Percentiles rank a stretch among this genome's conserved stretches.
phyloP scores from a whole-genome alignment of 2,797 vertebrate genomes.

The Salmo trutta region DNA sequence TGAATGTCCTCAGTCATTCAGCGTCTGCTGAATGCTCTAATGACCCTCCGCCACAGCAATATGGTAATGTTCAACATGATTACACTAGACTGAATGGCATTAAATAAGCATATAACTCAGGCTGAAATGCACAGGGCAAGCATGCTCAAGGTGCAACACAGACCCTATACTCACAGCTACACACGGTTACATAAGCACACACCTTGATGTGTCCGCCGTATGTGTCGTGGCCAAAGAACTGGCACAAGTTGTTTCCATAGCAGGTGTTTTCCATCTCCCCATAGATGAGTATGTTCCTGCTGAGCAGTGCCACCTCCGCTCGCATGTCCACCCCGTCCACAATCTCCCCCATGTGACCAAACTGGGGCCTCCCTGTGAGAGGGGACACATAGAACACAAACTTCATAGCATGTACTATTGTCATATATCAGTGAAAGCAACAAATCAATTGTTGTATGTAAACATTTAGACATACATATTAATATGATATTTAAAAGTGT shows the following conservation, averaged over 20 bases:
- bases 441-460: background rate
- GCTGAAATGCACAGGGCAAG: background rate
- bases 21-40: constrained; percentile 7
- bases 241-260: constrained; percentile 88
- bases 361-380: constrained; percentile 86
- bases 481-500: background rate
- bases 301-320: constrained; percentile 93
- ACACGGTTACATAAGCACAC: constrained; percentile 37
- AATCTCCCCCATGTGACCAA: constrained; percentile 89
- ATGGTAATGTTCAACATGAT: constrained; percentile 36
- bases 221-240: constrained; percentile 91
- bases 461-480: background rate
- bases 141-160: constrained; percentile 18
- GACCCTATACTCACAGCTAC: constrained; percentile 5
- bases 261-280: constrained; percentile 92
- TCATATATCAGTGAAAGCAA: background rate
- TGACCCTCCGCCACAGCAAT: constrained; percentile 9
- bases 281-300: constrained; percentile 89
- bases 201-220: constrained; percentile 97
- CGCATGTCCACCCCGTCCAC: constrained; percentile 95
- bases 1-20: constrained; percentile 33
- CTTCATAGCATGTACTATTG: too few relatives aligned
- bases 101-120: constrained; percentile 16
- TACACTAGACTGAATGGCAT: constrained; percentile 27
- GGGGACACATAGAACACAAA: background rate